Base-by-base conservation (phyloP, 2,888 invertebrate species). In the Cryptosula pallasiana region DNA sequence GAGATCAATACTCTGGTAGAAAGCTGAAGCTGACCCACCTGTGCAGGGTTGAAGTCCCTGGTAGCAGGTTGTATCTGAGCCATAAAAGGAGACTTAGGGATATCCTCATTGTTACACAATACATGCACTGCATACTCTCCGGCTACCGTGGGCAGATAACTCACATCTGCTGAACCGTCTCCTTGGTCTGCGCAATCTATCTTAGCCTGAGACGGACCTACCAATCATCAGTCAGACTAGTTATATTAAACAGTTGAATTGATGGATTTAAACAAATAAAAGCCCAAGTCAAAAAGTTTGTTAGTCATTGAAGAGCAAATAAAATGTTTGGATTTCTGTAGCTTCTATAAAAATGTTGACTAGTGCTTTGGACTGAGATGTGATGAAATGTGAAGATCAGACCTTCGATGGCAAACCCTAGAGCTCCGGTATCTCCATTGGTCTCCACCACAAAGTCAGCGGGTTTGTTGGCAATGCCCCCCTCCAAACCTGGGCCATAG, bases 361-460 rank as follows among this genome's bases (percentile, higher is more conserved):
- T n/a, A n/a, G n/a, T n/a, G n/a, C n/a, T n/a, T n/a, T n/a, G n/a
- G n/a, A n/a, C n/a, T n/a, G n/a, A n/a, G n/a, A n/a, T n/a, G n/a
- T n/a, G n/a, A n/a, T n/a, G n/a, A n/a, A n/a, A 20, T 13, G 16
- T 20, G 86, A 87, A 90, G 75, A 93, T 86, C 34, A 90, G 89
- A 73, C 92, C 92, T 55, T 91, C 80, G 72, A 82, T 79, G 3
- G 79, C 77, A 72, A 81, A 81, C 20, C 80, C 81, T 78, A 70
- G 70, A 54, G 70, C 36, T 54, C 70, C 70, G 5, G 32, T 91
- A 85, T 92, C 92, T 1, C 92, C 92, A 83, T 92, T 91, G 0
- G 92, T 92, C 83, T 92, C 92, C 1, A 93, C 92, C 27, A 91
- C 90, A 83, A 93, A 93, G 73, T 90, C 87, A 0, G 92, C 91